These are phyloP conservation scores for Ochropacha duplaris DNA, from an alignment of 2,888 invertebrate species.

Conservation along the genomic window DNA sequence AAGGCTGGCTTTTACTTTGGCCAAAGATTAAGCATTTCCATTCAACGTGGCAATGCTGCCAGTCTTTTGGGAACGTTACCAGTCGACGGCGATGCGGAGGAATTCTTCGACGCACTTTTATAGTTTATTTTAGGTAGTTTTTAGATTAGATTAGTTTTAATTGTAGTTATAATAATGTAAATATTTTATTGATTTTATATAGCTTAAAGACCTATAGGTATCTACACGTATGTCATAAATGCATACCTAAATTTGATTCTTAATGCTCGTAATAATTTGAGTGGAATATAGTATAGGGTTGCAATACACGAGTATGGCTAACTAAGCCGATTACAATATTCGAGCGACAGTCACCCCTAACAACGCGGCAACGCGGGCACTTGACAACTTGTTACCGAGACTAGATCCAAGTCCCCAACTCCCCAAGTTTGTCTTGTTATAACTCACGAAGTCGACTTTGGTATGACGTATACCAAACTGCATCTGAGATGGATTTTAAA, in stretches of 20 bases:
- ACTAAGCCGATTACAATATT: constrained; percentile 48
- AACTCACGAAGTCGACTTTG: constrained; percentile 34
- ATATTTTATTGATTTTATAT: too few relatives aligned
- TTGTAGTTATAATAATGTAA: too few relatives aligned
- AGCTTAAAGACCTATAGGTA: too few relatives aligned
- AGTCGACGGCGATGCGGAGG: too few relatives aligned
- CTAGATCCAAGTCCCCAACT: constrained; percentile 28
- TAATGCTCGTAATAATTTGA: constrained; percentile 6
- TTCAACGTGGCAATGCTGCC: too few relatives aligned
- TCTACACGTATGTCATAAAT: too few relatives aligned
- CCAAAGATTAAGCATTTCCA: too few relatives aligned
- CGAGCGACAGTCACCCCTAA: constrained; percentile 32
- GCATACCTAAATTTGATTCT: not conserved
- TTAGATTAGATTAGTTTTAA: too few relatives aligned
- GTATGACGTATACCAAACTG: constrained; percentile 9
- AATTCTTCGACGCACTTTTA: too few relatives aligned
- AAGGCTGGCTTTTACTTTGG: too few relatives aligned
- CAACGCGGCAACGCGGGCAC: constrained; percentile 29
- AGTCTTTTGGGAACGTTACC: too few relatives aligned
- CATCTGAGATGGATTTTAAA: constrained; percentile 1
- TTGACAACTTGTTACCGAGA: constrained; percentile 55
- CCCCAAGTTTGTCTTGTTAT: constrained; percentile 66
- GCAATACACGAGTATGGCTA: constrained; percentile 32
- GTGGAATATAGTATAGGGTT: constrained; percentile 28
- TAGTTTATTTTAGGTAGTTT: too few relatives aligned